Conservation (phyloP, 2,888 invertebrate genomes). For the Acanthoscelides obtectus region DNA sequence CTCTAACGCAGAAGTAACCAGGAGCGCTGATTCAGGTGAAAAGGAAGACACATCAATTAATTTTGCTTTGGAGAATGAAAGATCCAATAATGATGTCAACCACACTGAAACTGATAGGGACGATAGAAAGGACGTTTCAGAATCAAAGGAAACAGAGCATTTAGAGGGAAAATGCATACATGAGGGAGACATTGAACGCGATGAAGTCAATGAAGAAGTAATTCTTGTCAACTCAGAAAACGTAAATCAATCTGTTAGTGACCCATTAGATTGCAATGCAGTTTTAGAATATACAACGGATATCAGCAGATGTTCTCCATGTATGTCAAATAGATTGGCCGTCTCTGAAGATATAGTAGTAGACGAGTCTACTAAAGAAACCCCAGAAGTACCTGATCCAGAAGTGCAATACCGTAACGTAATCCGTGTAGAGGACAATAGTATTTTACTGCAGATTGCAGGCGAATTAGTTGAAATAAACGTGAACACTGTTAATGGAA, state of each 20-base stretch:
- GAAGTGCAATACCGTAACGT: constrained; percentile 26
- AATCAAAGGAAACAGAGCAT: not conserved
- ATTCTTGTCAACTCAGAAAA: not conserved
- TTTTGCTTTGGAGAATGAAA: not conserved
- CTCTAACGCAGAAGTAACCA: not conserved
- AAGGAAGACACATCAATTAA: not conserved
- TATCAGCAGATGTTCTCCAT: not conserved
- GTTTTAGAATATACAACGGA: not conserved
- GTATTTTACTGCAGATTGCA: constrained; percentile 32
- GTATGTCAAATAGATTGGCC: not conserved
- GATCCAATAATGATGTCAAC: not conserved
- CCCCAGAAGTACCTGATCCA: constrained; percentile 6
- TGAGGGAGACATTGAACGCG: not conserved
- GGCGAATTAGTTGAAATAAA: constrained; percentile 36
- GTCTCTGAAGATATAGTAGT: not conserved
- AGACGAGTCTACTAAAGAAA: not conserved
- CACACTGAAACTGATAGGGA: not conserved
- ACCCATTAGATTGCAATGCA: not conserved
- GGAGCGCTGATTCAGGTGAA: not conserved
- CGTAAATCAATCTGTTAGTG: not conserved
- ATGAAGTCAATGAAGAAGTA: not conserved
- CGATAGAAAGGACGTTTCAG: not conserved
- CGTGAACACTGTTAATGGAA: constrained; percentile 32
- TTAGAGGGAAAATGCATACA: not conserved
- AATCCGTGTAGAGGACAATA: constrained; percentile 32